A percentile compares a stretch with the other conserved stretches of the same genome.
Evolutionary conservation across 23 tunicate genomes (phyloP).

Genomic region (Corella eumyota): DNA sequence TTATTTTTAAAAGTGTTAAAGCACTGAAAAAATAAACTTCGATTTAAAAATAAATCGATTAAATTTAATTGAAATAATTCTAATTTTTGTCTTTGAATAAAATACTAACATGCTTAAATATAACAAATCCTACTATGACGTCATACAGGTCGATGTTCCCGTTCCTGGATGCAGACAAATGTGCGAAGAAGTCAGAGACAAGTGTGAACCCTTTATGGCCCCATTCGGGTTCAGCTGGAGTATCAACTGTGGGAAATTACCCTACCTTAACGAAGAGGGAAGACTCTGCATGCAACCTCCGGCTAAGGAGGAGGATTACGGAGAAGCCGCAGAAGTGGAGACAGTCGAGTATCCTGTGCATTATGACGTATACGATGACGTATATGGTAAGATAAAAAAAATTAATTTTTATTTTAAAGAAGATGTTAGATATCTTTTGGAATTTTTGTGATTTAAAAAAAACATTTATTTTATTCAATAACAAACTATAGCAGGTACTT

Average conservation of each 20-base stretch:
- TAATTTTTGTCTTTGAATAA: too few species aligned
- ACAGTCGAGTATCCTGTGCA: background rate
- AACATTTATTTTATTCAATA: too few species aligned
- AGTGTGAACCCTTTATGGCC: slow-evolving; percentile 43
- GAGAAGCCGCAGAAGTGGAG: background rate
- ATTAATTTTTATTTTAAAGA: background rate
- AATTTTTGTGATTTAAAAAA: too few species aligned
- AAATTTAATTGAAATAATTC: too few species aligned
- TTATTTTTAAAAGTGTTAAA: too few species aligned
- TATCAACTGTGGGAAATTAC: slow-evolving; percentile 48
- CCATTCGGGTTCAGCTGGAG: slow-evolving; percentile 34
- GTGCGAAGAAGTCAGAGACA: slow-evolving; percentile 64
- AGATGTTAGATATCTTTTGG: too few species aligned
- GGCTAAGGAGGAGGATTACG: background rate
- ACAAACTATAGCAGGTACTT: too few species aligned
- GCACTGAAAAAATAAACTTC: too few species aligned
- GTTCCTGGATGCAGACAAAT: slow-evolving; percentile 66
- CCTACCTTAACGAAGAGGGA: slow-evolving; percentile 14
- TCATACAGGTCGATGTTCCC: slow-evolving; percentile 39
- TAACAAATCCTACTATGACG: background rate
- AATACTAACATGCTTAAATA: too few species aligned
- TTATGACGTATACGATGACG: background rate
- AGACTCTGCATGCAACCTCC: slow-evolving; percentile 48
- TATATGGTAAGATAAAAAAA: background rate
- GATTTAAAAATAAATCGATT: too few species aligned